phyloP scores from a whole-genome alignment of 2,888 invertebrate genomes.

The Rosalia funebris region DNA sequence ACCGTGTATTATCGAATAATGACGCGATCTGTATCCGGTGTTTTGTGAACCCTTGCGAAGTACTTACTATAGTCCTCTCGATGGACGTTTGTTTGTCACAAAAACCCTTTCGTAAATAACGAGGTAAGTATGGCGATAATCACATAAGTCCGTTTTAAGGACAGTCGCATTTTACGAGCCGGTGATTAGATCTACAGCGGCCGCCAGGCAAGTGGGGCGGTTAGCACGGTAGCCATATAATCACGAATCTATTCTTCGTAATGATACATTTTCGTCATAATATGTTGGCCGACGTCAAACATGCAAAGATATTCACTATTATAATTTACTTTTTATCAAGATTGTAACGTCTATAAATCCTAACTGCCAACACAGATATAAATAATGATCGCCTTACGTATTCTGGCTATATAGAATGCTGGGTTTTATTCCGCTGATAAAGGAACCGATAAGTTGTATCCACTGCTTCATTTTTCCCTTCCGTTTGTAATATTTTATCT shows the following conservation, averaged over 20 bases:
- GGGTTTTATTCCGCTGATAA: slow-evolving; percentile 13
- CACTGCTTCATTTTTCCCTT: too few species aligned
- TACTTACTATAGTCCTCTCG: background rate
- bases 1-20: slow-evolving; percentile 18
- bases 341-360: slow-evolving; percentile 40
- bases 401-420: slow-evolving; percentile 35
- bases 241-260: slow-evolving; percentile 33
- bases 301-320: slow-evolving; percentile 44
- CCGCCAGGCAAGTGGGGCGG: slow-evolving; percentile 36
- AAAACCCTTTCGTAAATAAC: slow-evolving; percentile 6
- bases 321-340: slow-evolving; percentile 47
- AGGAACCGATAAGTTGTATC: too few species aligned
- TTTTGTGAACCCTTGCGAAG: slow-evolving; percentile 1
- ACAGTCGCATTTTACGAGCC: slow-evolving; percentile 37
- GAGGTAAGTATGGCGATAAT: slow-evolving; percentile 22
- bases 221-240: slow-evolving; percentile 42
- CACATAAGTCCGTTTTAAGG: slow-evolving; percentile 13
- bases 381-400: slow-evolving; percentile 38
- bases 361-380: slow-evolving; percentile 39
- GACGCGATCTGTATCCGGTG: slow-evolving; percentile 16
- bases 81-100: background rate
- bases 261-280: slow-evolving; percentile 44
- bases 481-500: too few species aligned
- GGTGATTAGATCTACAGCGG: slow-evolving; percentile 32
- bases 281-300: slow-evolving; percentile 34